These are phyloP conservation scores for Cosmorhoe ocellata DNA, from an alignment of 2,888 invertebrate species.

Conservation along the genomic window DNA sequence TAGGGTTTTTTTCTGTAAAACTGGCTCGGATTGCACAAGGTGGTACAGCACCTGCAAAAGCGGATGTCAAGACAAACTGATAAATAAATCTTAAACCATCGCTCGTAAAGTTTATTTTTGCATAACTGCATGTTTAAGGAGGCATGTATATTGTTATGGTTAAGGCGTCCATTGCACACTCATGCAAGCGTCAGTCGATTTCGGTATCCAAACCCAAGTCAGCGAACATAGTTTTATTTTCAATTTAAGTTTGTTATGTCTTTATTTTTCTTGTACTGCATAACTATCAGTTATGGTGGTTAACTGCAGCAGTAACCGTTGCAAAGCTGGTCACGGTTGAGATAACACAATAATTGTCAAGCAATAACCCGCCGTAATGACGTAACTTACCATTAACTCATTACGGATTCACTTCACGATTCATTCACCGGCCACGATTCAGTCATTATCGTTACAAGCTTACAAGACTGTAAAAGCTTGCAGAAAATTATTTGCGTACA, in stretches of 20 bases:
- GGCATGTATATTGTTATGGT: too few species aligned
- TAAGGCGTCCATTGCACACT: too few species aligned
- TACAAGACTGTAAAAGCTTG: conserved; percentile 2
- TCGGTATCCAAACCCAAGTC: not conserved
- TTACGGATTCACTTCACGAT: conserved; percentile 19
- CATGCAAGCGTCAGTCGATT: too few species aligned
- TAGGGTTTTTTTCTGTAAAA: conserved; percentile 39
- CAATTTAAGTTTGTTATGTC: not conserved
- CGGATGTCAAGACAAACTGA: conserved; percentile 36
- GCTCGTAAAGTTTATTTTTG: conserved; percentile 24
- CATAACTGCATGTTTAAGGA: not conserved
- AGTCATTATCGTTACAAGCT: not conserved
- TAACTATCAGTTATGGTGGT: not conserved
- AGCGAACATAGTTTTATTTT: not conserved
- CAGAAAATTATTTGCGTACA: too few species aligned
- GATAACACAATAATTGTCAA: conserved; percentile 29
- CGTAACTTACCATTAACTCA: conserved; percentile 20
- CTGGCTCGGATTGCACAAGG: conserved; percentile 49
- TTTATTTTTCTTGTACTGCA: not conserved
- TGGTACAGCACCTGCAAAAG: conserved; percentile 56
- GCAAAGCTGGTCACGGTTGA: conserved; percentile 21
- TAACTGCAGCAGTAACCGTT: conserved; percentile 14
- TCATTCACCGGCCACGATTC: conserved; percentile 4
- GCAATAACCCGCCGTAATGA: conserved; percentile 26
- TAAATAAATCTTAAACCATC: conserved; percentile 18